These are phyloP conservation scores for Clarias magur DNA, from an alignment of 2,113 vertebrate species.

Conservation along the genomic window DNA sequence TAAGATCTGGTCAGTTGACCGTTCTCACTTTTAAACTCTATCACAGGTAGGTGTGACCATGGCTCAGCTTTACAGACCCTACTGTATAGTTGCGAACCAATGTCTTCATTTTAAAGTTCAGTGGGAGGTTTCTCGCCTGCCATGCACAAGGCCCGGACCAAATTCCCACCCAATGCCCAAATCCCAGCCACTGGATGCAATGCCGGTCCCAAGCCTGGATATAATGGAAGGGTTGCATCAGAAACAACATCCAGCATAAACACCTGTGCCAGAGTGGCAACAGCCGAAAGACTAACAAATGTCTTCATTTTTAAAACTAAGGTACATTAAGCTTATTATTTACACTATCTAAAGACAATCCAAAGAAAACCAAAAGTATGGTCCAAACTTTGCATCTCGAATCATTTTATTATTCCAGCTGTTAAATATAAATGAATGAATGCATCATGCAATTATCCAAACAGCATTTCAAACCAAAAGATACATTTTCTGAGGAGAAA, in stretches of 20 bases:
- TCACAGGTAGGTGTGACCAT: neutral
- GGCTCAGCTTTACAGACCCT: neutral
- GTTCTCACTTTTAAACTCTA: neutral
- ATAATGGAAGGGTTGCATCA: too few relatives aligned
- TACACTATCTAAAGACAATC: too few relatives aligned
- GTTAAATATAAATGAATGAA: neutral
- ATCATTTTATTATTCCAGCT: neutral
- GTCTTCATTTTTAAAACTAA: neutral
- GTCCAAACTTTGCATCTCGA: neutral
- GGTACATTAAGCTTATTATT: neutral
- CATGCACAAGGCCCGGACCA: too few relatives aligned
- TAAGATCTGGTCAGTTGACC: neutral
- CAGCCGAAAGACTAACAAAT: too few relatives aligned
- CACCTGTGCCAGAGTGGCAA: too few relatives aligned
- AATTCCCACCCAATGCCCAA: too few relatives aligned
- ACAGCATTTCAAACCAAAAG: neutral
- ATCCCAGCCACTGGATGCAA: too few relatives aligned
- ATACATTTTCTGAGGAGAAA: neutral
- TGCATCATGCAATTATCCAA: neutral
- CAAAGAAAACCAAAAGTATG: too few relatives aligned
- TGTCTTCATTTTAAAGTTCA: neutral
- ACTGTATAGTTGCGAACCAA: neutral
- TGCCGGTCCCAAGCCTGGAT: too few relatives aligned
- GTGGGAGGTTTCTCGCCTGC: too few relatives aligned
- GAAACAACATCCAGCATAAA: too few relatives aligned